These are phyloP conservation scores for Brachyopa scutellaris DNA, from an alignment of 2,888 invertebrate genomes.

Conservation along the genomic window DNA sequence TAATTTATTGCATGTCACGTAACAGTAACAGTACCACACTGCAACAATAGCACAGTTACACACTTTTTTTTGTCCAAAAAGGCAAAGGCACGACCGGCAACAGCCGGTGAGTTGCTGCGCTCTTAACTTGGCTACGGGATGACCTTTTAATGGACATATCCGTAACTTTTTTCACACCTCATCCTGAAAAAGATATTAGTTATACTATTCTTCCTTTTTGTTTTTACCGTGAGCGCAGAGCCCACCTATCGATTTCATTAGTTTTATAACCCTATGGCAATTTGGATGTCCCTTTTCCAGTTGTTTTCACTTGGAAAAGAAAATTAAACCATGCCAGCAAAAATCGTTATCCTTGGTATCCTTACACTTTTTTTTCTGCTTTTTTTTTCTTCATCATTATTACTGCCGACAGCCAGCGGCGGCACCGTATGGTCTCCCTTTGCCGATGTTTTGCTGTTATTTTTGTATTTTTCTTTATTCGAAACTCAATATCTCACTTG, in stretches of 20 bases:
- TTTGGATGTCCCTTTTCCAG: conserved; percentile 47
- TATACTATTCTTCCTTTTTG: conserved; percentile 4
- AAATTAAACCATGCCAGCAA: conserved; percentile 35
- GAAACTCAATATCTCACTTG: conserved; percentile 64
- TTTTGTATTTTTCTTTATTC: conserved; percentile 12
- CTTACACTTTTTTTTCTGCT: conserved; percentile 1
- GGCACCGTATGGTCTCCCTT: conserved; percentile 66
- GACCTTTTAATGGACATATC: conserved; percentile 66
- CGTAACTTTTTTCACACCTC: conserved; percentile 64
- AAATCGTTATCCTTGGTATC: conserved; percentile 2
- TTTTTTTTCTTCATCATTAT: conserved; percentile 32
- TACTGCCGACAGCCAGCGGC: conserved; percentile 43
- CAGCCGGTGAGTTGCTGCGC: conserved; percentile 42
- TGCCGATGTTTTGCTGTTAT: conserved; percentile 38
- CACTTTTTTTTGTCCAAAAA: conserved; percentile 36
- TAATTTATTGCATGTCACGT: conserved; percentile 69
- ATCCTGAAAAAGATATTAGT: conserved; percentile 14
- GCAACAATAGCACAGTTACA: conserved; percentile 65
- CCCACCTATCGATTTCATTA: conserved; percentile 67
- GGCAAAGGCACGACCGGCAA: conserved; percentile 10
- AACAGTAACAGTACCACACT: conserved; percentile 52
- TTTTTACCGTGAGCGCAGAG: conserved; percentile 38
- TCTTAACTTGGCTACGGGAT: conserved; percentile 48
- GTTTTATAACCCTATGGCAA: conserved; percentile 67
- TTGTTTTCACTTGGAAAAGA: conserved; percentile 31